These are phyloP conservation scores for Oryzias celebensis DNA, from an alignment of 2,113 vertebrate species.

Conservation along the genomic window DNA sequence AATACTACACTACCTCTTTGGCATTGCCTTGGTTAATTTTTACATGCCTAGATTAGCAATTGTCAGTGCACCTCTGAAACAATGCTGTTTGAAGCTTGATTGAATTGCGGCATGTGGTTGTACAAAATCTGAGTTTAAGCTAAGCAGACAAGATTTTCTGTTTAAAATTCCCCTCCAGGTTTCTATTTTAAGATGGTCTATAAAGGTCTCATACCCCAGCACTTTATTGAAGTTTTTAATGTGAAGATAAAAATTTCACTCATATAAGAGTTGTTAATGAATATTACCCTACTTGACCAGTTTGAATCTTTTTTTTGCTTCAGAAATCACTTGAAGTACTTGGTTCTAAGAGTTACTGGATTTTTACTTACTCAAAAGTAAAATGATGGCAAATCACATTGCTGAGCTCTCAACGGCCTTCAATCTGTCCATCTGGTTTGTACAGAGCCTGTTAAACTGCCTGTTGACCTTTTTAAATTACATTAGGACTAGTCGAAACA, in stretches of 20 bases:
- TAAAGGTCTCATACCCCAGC: not conserved
- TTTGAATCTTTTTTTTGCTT: no score
- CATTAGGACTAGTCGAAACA: no score
- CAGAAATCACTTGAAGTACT: no score
- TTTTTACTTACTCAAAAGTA: not conserved
- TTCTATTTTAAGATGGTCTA: not conserved
- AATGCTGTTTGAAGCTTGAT: constrained; percentile 19
- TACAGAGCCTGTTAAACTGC: no score
- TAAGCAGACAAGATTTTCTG: constrained; percentile 20
- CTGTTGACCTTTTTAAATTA: no score
- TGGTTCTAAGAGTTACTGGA: not conserved
- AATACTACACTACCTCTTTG: constrained; percentile 46
- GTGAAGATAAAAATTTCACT: no score
- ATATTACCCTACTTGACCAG: no score
- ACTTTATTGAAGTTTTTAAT: no score
- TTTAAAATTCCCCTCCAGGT: constrained; percentile 14
- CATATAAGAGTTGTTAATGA: no score
- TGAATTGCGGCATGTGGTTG: constrained; percentile 32
- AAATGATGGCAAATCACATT: not conserved
- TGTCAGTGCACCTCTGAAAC: constrained; percentile 31
- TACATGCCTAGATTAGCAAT: constrained; percentile 30
- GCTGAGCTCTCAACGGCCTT: no score
- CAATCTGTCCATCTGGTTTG: no score
- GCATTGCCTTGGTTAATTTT: constrained; percentile 63
- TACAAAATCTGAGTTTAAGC: constrained; percentile 16